Percentiles rank a stretch among this genome's conserved stretches.
Conservation (phyloP, 2,113 vertebrate genomes). For the Percina caprodes region DNA sequence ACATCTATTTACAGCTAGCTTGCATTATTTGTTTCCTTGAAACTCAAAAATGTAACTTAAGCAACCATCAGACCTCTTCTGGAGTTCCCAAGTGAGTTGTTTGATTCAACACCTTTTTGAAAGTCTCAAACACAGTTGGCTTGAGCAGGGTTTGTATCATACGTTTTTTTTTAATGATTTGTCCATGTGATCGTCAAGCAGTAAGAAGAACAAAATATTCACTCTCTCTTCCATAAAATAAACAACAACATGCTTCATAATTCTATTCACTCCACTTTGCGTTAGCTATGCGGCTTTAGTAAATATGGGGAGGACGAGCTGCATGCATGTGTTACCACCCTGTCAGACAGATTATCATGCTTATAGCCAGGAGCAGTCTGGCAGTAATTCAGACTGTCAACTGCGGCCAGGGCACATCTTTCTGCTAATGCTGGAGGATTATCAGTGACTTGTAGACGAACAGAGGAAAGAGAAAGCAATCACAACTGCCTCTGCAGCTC, state of each 20-base stretch:
- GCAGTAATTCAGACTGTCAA: conserved; percentile 62
- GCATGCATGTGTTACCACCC: conserved; percentile 53
- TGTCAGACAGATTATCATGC: conserved; percentile 47
- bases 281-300: conserved; percentile 10
- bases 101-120: not conserved
- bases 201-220: not conserved
- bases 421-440: conserved; percentile 48
- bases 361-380: conserved; percentile 20
- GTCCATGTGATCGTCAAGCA: not conserved
- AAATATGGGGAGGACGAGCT: conserved; percentile 17
- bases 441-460: conserved; percentile 45
- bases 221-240: not conserved
- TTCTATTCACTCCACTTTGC: conserved; percentile 3
- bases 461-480: conserved; percentile 20
- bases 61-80: too few relatives aligned
- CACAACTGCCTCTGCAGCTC: conserved; percentile 11
- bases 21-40: not conserved
- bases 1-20: not conserved
- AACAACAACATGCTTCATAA: conserved; percentile 21
- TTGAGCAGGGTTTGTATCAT: not conserved
- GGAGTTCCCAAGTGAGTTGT: too few relatives aligned
- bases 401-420: conserved; percentile 20
- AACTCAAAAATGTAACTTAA: not conserved
- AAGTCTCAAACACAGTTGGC: not conserved
- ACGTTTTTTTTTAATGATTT: not conserved